Evolutionary conservation across 2,888 invertebrate species (phyloP), one percentile per base, ranked within the genome.

Genomic region (Melangyna quadrimaculata): DNA sequence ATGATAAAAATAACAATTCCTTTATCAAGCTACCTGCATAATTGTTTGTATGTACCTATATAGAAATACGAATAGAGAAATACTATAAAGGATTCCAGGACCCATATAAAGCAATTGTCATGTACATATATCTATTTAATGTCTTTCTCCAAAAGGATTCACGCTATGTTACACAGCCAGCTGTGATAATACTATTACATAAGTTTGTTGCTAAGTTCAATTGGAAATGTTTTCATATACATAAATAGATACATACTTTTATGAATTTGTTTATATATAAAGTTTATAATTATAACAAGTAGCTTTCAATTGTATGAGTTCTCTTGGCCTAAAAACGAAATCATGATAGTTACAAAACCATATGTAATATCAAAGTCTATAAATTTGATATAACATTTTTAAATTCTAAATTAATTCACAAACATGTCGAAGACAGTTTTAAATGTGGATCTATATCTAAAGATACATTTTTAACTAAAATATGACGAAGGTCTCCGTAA

Each of bases 21-120:
- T 19, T 65, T 65, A 45, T 65, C 45, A 43, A 65, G 63, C 61
- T 9, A 65, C 65, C 65, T 65, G 65, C 65, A 35, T 57, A 19
- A 6, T 24, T 51, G 24, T 24, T 8, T 27, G 17, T 43, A 43
- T 1, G 2, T 14, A 24, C 1, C 0, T 22, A 24, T 57, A 29
- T 57, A 32, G 19, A 24, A 17, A 32, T 19, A n/a, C n/a, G n/a
- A n/a, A n/a, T n/a, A n/a, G n/a, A 22, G 29, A 3, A 19, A 19
- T 55, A 35, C 35, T 19, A n/a, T n/a, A 35, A 59, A 35, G 59
- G 22, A 59, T 59, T 59, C 8, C 3, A 22, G 37, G 22, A 19
- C 22, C 14, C n/a, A n/a, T n/a, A n/a, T n/a, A 22, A 22, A 37
- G 14, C 4, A 59, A 59, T 37, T 27, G 24, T 24, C 14, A n/a